These are phyloP conservation scores for Etheostoma cragini DNA, from an alignment of 2,113 vertebrate genomes.

Conservation along the genomic window DNA sequence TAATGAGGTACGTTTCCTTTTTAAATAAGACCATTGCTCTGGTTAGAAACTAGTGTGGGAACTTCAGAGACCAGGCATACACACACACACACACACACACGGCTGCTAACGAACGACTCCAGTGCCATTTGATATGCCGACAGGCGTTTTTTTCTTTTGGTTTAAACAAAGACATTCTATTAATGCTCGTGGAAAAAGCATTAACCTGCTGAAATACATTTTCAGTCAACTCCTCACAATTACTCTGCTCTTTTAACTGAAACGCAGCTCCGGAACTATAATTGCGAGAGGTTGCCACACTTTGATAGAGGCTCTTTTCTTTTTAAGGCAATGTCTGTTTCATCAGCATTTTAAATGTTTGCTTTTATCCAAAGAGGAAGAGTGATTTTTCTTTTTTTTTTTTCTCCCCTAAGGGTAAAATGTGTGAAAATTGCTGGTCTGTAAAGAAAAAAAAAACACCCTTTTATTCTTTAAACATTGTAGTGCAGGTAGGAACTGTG, in stretches of 20 bases:
- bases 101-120: slow-evolving; percentile 11
- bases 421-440: slow-evolving; percentile 35
- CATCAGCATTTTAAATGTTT: slow-evolving; percentile 59
- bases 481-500: slow-evolving; percentile 48
- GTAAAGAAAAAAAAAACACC: neutral
- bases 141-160: slow-evolving; percentile 12
- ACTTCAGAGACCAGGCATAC: slow-evolving; percentile 47
- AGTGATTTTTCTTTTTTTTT: slow-evolving; percentile 31
- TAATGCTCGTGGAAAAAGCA: slow-evolving; percentile 2
- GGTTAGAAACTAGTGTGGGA: slow-evolving; percentile 51
- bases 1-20: slow-evolving; percentile 76
- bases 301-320: neutral
- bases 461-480: slow-evolving; percentile 52
- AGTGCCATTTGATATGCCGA: slow-evolving; percentile 28
- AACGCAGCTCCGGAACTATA: slow-evolving; percentile 8
- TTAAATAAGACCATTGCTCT: slow-evolving; percentile 72
- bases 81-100: slow-evolving; percentile 20
- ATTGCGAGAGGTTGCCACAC: neutral
- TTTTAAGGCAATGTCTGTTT: slow-evolving; percentile 15
- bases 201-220: slow-evolving; percentile 30
- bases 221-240: slow-evolving; percentile 29
- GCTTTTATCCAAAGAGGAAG: slow-evolving; percentile 47
- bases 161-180: slow-evolving; percentile 32
- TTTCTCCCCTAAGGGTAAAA: slow-evolving; percentile 30
- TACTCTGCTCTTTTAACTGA: neutral